Percentiles rank a stretch among this genome's conserved stretches.
These are phyloP conservation scores for Fulica atra DNA, from an alignment of 2,113 vertebrate species.

Conservation along the genomic window DNA sequence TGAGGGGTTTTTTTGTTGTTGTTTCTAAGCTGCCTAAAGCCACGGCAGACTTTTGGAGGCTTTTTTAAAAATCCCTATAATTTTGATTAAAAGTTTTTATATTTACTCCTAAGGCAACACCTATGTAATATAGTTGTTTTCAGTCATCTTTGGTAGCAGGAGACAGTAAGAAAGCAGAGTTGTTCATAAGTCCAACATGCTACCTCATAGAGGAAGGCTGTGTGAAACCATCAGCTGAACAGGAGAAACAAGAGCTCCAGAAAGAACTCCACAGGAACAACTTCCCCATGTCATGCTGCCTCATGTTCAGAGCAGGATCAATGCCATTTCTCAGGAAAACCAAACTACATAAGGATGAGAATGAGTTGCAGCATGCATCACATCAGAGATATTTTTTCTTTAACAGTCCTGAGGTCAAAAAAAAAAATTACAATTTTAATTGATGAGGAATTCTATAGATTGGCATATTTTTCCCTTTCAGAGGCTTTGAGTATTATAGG, in stretches of 20 bases:
- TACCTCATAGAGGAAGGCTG: background rate
- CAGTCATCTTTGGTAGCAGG: background rate
- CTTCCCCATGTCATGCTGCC: background rate
- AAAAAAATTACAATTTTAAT: background rate
- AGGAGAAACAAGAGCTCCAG: background rate
- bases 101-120: conserved; percentile 1
- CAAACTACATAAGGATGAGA: background rate
- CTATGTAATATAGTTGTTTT: background rate
- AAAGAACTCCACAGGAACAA: background rate
- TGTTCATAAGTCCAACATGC: background rate
- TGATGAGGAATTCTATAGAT: background rate
- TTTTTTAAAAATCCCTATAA: background rate
- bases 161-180: background rate
- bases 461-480: background rate
- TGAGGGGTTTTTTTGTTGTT: background rate
- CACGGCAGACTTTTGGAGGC: background rate
- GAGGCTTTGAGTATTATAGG: background rate
- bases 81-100: background rate
- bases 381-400: background rate
- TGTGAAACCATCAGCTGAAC: background rate
- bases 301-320: background rate
- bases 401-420: background rate
- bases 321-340: background rate
- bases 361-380: background rate
- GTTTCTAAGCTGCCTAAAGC: background rate